Percentiles rank a stretch among this genome's conserved stretches.
These are phyloP conservation scores for Acanthochromis polyacanthus DNA, from an alignment of 2,113 vertebrate genomes.

Conservation along the genomic window DNA sequence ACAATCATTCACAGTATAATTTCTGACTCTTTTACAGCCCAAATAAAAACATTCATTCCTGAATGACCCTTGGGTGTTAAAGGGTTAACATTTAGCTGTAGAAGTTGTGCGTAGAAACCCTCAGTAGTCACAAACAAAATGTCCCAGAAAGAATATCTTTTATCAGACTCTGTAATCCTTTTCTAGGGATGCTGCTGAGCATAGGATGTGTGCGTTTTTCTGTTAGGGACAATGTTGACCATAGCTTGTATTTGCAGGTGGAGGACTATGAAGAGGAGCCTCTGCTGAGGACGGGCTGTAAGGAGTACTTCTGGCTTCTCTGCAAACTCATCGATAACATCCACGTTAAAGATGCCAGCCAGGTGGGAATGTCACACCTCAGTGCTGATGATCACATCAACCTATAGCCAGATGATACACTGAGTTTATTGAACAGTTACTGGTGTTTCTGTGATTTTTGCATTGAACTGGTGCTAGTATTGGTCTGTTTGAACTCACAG, in stretches of 20 bases:
- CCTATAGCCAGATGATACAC: background rate
- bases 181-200: background rate
- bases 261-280: constrained; percentile 98
- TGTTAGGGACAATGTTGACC: no score
- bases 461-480: constrained; percentile 54
- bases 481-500: constrained; percentile 80
- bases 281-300: constrained; percentile 93
- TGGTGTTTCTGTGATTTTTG: constrained; percentile 2
- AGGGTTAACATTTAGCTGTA: no score
- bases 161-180: background rate
- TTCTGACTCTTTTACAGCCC: no score
- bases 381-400: background rate
- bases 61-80: no score
- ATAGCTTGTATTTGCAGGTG: constrained; percentile 80
- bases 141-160: no score
- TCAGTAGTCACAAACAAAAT: no score
- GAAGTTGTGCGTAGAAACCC: background rate
- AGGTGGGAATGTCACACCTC: constrained; percentile 84
- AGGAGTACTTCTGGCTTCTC: constrained; percentile 99
- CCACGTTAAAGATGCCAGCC: constrained; percentile 98
- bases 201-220: no score
- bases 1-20: no score
- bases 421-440: background rate
- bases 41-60: no score
- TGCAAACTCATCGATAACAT: constrained; percentile 99